Conservation (phyloP, 2,888 invertebrate species). For the Margaritifera margaritifera region DNA sequence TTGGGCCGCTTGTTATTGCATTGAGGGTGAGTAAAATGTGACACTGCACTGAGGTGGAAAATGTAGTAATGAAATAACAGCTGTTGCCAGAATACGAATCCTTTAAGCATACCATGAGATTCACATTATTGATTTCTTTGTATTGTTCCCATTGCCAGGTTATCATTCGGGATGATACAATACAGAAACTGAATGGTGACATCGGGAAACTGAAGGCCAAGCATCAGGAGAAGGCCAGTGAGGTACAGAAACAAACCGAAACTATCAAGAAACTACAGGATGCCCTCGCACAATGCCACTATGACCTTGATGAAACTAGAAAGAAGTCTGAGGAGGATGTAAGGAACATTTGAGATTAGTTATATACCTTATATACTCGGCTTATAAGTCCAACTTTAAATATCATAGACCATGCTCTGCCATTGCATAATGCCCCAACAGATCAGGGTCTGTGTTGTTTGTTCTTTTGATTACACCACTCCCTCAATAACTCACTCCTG, state of each 20-base stretch:
- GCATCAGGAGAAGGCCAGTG: conserved; percentile 64
- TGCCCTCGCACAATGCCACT: conserved; percentile 64
- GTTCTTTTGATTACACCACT: too few species aligned
- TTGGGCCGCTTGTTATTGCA: too few species aligned
- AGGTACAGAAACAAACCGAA: conserved; percentile 64
- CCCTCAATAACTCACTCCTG: too few species aligned
- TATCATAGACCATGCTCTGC: too few species aligned
- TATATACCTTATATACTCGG: too few species aligned
- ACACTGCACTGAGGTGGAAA: too few species aligned
- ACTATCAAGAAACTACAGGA: conserved; percentile 68
- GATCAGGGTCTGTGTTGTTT: too few species aligned
- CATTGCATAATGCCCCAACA: too few species aligned
- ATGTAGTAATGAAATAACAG: too few species aligned
- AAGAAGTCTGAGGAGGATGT: conserved; percentile 66
- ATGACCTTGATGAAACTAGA: conserved; percentile 62
- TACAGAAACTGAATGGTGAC: conserved; percentile 65
- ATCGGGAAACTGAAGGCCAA: conserved; percentile 63
- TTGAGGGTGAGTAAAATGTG: too few species aligned
- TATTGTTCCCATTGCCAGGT: conserved; percentile 42
- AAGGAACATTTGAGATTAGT: conserved; percentile 31
- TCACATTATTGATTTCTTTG: conserved; percentile 2
- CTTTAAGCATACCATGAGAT: neutral
- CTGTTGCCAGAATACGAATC: too few species aligned
- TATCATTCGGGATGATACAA: conserved; percentile 65
- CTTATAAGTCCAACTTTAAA: too few species aligned